A percentile compares a stretch with the other conserved stretches of the same genome.
Evolutionary conservation across 2,797 vertebrate species (phyloP).

Genomic region (Gephyroberyx darwinii): DNA sequence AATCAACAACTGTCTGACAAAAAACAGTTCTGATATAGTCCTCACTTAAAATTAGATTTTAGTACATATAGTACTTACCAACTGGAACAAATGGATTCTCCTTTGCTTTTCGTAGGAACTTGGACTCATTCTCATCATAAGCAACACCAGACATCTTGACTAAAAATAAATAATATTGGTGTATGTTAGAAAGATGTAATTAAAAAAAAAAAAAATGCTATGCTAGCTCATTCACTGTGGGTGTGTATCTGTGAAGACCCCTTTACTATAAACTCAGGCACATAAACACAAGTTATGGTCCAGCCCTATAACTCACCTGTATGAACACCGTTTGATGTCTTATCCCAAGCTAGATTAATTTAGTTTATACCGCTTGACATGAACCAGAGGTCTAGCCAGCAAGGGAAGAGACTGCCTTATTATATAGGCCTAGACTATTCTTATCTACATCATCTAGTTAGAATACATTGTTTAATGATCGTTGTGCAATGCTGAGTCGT

Average conservation of each 20-base stretch:
- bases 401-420: constrained; percentile 26
- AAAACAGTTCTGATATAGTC: neutral
- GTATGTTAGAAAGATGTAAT: no score
- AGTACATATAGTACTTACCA: constrained; percentile 75
- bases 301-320: neutral
- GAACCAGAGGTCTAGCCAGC: constrained; percentile 57
- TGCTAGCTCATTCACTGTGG: neutral
- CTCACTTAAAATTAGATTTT: neutral
- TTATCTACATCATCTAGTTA: no score
- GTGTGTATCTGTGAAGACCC: neutral
- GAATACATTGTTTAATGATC: neutral
- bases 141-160: constrained; percentile 80
- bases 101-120: constrained; percentile 88
- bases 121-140: constrained; percentile 84
- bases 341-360: neutral
- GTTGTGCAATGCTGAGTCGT: neutral
- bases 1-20: neutral
- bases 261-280: neutral
- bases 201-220: neutral
- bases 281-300: neutral
- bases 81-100: constrained; percentile 92
- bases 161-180: constrained; percentile 28
- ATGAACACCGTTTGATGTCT: neutral
- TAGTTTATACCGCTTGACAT: neutral
- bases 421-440: neutral